These are phyloP conservation scores for Australoheros facetus DNA, from an alignment of 2,797 vertebrate species.

Conservation along the genomic window DNA sequence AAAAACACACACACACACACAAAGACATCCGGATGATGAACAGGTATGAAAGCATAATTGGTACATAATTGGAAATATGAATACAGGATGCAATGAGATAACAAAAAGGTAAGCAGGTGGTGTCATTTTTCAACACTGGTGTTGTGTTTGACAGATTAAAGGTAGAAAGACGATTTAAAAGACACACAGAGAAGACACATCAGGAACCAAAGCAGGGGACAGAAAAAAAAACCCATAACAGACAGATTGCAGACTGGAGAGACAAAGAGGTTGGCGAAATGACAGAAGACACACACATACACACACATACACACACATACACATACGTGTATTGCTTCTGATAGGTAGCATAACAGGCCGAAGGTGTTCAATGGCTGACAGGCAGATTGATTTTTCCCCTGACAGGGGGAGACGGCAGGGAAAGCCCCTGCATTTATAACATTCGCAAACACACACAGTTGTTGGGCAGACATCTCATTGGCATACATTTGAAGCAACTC, in stretches of 20 bases:
- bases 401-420: conserved; percentile 40
- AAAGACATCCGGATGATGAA: no score
- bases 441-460: conserved; percentile 10
- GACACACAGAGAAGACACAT: background rate
- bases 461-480: conserved; percentile 42
- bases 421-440: conserved; percentile 33
- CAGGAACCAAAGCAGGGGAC: conserved; percentile 16
- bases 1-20: background rate
- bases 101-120: background rate
- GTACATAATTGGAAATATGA: no score
- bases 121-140: background rate
- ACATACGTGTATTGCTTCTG: conserved; percentile 12
- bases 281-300: conserved; percentile 44
- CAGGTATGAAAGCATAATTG: no score
- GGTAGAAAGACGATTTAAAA: background rate
- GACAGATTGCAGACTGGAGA: conserved; percentile 6
- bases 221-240: conserved; percentile 30
- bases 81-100: background rate
- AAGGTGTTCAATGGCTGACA: conserved; percentile 60
- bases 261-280: conserved; percentile 37
- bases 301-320: conserved; percentile 23
- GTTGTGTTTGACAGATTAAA: conserved; percentile 27
- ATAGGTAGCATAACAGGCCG: conserved; percentile 55
- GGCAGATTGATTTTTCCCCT: conserved; percentile 71
- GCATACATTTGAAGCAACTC: conserved; percentile 53